phyloP scores from a whole-genome alignment of 2,888 invertebrate species.

The Drepana falcataria region DNA sequence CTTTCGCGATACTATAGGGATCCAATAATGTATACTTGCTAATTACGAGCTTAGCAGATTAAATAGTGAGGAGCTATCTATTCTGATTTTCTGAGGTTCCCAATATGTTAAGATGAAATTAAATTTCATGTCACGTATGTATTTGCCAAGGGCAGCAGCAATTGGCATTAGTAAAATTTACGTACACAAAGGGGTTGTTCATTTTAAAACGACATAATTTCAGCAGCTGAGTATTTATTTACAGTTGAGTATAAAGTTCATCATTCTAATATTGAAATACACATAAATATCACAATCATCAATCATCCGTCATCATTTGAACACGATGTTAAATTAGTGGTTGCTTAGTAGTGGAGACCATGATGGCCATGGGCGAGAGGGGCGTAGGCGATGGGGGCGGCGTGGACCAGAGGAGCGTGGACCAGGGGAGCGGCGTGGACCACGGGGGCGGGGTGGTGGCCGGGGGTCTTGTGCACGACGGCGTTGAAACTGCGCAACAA shows the following conservation, averaged over 20 bases:
- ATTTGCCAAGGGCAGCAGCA: too few relatives aligned
- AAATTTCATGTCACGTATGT: too few relatives aligned
- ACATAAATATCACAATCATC: slow-evolving; percentile 77
- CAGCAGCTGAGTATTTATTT: slow-evolving; percentile 75
- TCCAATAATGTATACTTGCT: too few relatives aligned
- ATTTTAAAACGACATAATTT: slow-evolving; percentile 36
- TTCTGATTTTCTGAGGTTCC: too few relatives aligned
- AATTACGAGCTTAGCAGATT: too few relatives aligned
- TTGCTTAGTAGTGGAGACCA: slow-evolving; percentile 63
- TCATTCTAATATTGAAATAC: slow-evolving; percentile 57
- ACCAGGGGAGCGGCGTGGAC: slow-evolving; percentile 42
- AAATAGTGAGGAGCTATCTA: too few relatives aligned
- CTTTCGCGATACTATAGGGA: too few relatives aligned
- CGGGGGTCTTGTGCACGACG: slow-evolving; percentile 73
- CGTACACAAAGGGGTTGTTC: not conserved
- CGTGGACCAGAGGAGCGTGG: slow-evolving; percentile 55
- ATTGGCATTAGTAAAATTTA: not conserved
- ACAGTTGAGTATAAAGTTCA: slow-evolving; percentile 55
- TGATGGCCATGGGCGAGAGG: slow-evolving; percentile 63
- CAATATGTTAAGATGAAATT: too few relatives aligned
- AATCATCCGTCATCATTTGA: slow-evolving; percentile 62
- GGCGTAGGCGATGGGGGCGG: slow-evolving; percentile 40
- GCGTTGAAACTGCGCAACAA: slow-evolving; percentile 69
- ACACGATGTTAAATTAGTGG: slow-evolving; percentile 45
- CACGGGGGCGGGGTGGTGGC: slow-evolving; percentile 64